Percentiles rank a stretch among this genome's conserved stretches.
Conservation (phyloP, 2,797 vertebrate species). For the Rallus crepitans region DNA sequence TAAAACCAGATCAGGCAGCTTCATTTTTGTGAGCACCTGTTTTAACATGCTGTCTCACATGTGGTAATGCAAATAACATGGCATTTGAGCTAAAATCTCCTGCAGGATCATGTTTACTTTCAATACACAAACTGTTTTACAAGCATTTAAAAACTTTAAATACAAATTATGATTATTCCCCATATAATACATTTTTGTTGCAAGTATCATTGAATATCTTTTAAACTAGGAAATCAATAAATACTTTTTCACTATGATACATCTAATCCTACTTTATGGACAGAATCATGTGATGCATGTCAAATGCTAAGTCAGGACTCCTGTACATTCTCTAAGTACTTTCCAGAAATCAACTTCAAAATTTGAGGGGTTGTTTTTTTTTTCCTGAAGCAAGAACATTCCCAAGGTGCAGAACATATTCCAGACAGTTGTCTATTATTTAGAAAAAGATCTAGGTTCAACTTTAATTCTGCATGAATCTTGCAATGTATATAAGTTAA, state of each 20-base stretch:
- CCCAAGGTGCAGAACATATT: not conserved
- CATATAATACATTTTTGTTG: not conserved
- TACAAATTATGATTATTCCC: not conserved
- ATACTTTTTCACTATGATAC: not conserved
- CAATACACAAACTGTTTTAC: not conserved
- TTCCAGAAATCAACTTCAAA: not conserved
- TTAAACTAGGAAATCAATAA: not conserved
- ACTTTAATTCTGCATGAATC: not conserved
- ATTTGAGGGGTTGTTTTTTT: not conserved
- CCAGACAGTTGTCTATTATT: not conserved
- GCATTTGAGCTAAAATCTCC: not conserved
- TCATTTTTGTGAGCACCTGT: not conserved
- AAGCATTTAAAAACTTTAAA: not conserved
- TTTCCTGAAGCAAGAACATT: not conserved
- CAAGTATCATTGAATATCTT: not conserved
- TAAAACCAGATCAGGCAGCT: not conserved
- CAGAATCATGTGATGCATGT: not conserved
- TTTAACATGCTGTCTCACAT: not conserved
- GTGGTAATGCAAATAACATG: not conserved
- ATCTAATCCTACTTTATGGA: not conserved
- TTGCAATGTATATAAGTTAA: not conserved
- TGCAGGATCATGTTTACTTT: not conserved
- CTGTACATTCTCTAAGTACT: not conserved
- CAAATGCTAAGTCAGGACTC: not conserved
- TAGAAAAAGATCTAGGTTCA: not conserved